phyloP scores from a whole-genome alignment of 2,888 invertebrate species.

The Heliconius cydno region DNA sequence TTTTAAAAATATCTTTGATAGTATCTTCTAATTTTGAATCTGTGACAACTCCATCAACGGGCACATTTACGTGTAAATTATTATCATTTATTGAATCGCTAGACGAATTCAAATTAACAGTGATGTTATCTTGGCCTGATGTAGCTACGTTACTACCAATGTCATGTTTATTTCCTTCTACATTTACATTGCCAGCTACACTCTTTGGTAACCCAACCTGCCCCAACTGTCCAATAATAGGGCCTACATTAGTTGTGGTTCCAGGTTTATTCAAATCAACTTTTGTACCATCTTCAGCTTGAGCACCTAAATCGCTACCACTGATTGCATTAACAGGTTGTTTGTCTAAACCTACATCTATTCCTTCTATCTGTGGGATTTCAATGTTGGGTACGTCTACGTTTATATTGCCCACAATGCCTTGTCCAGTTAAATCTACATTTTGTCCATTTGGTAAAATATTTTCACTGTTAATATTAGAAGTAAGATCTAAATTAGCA shows the following conservation, averaged over 20 bases:
- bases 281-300: background rate
- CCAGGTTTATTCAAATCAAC: background rate
- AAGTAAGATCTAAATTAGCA: background rate
- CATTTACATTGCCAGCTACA: background rate
- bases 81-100: background rate
- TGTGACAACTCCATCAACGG: background rate
- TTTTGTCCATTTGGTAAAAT: background rate
- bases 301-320: background rate
- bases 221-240: background rate
- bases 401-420: background rate
- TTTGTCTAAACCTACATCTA: background rate
- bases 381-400: constrained; percentile 4
- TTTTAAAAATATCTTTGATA: constrained; percentile 2
- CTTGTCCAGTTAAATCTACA: constrained; percentile 8
- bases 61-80: constrained; percentile 6
- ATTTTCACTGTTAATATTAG: background rate
- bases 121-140: background rate
- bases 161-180: constrained; percentile 8
- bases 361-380: background rate
- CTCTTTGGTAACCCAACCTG: background rate
- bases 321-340: background rate
- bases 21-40: background rate
- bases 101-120: constrained; percentile 4
- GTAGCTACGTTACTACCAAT: background rate
- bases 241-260: background rate